Percentiles rank a stretch among this genome's conserved stretches.
Conservation (phyloP, 2,113 vertebrate species). For the Pelodiscus sinensis region DNA sequence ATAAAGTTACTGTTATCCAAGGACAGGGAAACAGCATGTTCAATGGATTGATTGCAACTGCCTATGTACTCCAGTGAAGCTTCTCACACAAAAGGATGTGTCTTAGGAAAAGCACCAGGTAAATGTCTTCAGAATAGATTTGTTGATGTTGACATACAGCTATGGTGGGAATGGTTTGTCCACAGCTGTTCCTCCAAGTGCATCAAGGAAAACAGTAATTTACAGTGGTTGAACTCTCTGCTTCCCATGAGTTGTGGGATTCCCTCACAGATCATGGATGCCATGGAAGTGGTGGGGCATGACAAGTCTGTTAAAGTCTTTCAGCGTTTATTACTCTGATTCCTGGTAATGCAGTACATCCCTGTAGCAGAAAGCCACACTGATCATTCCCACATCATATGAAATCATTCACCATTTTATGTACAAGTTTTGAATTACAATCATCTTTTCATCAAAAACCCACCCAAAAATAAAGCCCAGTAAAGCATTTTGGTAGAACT, state of each 20-base stretch:
- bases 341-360: constrained; percentile 36
- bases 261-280: constrained; percentile 17
- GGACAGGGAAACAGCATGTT: neutral
- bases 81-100: neutral
- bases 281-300: neutral
- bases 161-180: constrained; percentile 28
- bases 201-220: constrained; percentile 50
- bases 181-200: constrained; percentile 4
- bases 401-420: constrained; percentile 69
- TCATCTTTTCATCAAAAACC: constrained; percentile 71
- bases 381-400: constrained; percentile 52
- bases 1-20: neutral
- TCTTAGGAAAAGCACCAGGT: neutral
- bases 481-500: constrained; percentile 63
- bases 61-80: neutral
- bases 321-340: constrained; percentile 63
- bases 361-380: constrained; percentile 45
- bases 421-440: constrained; percentile 71
- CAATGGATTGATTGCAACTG: neutral
- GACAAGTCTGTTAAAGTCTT: constrained; percentile 32
- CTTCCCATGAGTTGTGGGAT: constrained; percentile 11
- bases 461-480: constrained; percentile 52
- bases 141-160: neutral
- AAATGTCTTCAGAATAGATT: neutral
- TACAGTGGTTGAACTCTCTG: fast-evolving